phyloP scores from a whole-genome alignment of 2,888 invertebrate species.

The Rhagonycha lutea region DNA sequence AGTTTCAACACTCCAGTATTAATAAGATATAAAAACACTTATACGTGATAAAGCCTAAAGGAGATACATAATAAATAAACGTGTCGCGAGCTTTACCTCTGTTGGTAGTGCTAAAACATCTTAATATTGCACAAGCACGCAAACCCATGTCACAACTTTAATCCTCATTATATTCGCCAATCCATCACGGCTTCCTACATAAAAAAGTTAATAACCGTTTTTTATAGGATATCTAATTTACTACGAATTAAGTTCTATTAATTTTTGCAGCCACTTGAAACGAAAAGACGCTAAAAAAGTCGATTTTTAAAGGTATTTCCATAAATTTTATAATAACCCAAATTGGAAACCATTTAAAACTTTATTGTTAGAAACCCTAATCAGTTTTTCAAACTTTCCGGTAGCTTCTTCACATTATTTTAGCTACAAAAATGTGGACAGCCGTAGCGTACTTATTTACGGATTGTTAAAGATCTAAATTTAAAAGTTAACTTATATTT shows the following conservation, averaged over 20 bases:
- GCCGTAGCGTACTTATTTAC: no score
- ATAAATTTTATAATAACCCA: no score
- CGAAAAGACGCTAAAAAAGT: no score
- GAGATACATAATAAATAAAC: neutral
- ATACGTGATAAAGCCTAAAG: neutral
- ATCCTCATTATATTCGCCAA: neutral
- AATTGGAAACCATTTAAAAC: no score
- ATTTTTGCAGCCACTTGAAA: neutral
- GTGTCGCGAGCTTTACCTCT: neutral
- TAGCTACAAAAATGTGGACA: no score
- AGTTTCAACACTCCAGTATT: neutral
- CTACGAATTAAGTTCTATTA: neutral
- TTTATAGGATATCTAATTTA: neutral
- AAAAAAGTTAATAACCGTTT: neutral
- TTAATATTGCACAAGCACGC: neutral
- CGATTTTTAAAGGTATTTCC: no score
- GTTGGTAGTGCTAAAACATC: neutral
- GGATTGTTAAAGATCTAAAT: no score
- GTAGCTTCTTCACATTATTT: no score
- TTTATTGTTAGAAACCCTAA: no score
- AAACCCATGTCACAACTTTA: neutral
- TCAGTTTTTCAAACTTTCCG: no score
- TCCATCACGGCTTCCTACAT: neutral
- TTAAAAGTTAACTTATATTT: no score
- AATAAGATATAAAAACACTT: neutral